A percentile compares a stretch with the other conserved stretches of the same genome.
These are phyloP conservation scores for Xyrichtys novacula DNA, from an alignment of 2,797 vertebrate species.

Conservation along the genomic window DNA sequence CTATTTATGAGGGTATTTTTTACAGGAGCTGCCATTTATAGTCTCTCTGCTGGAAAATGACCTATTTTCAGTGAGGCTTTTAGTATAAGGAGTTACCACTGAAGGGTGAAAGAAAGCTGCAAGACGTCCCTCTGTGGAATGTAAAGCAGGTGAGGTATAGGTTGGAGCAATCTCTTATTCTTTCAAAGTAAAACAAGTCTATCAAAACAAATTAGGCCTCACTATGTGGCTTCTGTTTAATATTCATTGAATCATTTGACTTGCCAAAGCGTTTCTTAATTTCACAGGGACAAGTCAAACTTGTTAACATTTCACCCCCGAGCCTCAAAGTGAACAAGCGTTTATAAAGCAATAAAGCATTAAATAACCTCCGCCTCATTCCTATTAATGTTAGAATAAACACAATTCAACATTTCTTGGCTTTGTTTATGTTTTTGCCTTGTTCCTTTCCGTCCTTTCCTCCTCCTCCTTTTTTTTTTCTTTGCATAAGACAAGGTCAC, in stretches of 20 bases:
- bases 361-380: conserved; percentile 61
- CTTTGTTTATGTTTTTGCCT: conserved; percentile 28
- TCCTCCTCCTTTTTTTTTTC: neutral
- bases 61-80: conserved; percentile 64
- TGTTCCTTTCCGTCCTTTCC: neutral
- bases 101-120: conserved; percentile 52
- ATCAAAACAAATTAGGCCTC: conserved; percentile 63
- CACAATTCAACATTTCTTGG: conserved; percentile 29
- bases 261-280: conserved; percentile 68
- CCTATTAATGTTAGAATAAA: conserved; percentile 45
- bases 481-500: conserved; percentile 54
- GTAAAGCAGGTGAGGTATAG: conserved; percentile 50
- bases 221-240: conserved; percentile 51
- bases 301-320: conserved; percentile 69
- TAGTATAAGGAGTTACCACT: conserved; percentile 42
- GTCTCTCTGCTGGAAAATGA: conserved; percentile 56
- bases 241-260: conserved; percentile 69
- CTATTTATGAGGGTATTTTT: conserved; percentile 58
- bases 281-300: conserved; percentile 67
- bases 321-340: conserved; percentile 49
- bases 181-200: conserved; percentile 48
- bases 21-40: conserved; percentile 65
- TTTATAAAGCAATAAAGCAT: conserved; percentile 67
- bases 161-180: conserved; percentile 51
- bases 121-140: conserved; percentile 38